Evolutionary conservation across 2,113 vertebrate species (phyloP), one percentile per base, ranked within the genome.

Genomic region (Vulpes lagopus): DNA sequence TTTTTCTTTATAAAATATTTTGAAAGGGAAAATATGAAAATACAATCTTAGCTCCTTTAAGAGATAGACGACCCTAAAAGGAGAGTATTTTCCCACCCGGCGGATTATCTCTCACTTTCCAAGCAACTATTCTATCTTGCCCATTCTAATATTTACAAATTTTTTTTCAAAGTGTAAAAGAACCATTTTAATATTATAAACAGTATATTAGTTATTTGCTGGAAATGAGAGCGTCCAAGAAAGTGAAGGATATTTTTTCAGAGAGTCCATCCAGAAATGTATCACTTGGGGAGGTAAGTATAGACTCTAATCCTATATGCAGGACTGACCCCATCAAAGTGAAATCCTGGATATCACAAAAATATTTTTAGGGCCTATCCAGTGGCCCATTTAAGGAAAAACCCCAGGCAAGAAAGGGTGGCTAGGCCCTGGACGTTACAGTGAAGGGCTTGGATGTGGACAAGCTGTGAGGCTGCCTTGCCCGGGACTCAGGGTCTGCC

Each of bases 21-120:
- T 93, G 82, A 35, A 92, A 85, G 59, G 22, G 27, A 94, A 79
- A 93, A 67, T 88, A 81, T 73, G 27, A 83, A 88, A 81, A 67
- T 62, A 57, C 30, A 32, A 69, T 32, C 11, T 17, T 80, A 62
- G n/a, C 59, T 92, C 30, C 7, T 7, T 73, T 83, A 73, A 84
- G 53, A 94, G 53, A 80, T 1, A 82, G 38, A 16, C 3, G 20
- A 64, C 14, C 43, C 30, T 43, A 32, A 94, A 43, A 53, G 74
- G 14, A 67, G 64, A 67, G n/a, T 60, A 15, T 27, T 89, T 89
- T 81, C 25, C 65, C 22, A 57, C n/a, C 20, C 15, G 32, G 0
- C 14, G 16, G 15, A 20, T 16, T 73, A 17, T 25, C 59, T 51
- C 80, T 89, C 83, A 25, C 8, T 71, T 91, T 89, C 53, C 93